Conservation (phyloP, 2,888 invertebrate species). For the Clanis bilineata region DNA sequence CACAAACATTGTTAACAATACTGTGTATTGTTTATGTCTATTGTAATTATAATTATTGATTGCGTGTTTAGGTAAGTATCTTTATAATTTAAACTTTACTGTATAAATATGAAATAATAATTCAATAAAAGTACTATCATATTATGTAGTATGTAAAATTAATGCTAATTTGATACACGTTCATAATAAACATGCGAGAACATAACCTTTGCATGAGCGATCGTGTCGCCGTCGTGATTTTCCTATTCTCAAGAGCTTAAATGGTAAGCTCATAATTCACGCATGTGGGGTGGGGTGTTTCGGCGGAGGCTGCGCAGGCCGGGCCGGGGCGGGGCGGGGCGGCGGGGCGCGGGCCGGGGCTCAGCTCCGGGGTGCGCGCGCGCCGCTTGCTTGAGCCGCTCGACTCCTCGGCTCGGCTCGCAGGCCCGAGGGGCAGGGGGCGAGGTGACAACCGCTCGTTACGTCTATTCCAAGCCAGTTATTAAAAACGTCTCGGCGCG, state of each 20-base stretch:
- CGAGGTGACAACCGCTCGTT: conserved; percentile 82
- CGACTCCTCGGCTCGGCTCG: conserved; percentile 40
- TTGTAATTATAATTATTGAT: background rate
- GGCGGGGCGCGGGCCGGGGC: conserved; percentile 60
- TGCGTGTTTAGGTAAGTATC: too few species aligned
- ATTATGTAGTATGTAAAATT: background rate
- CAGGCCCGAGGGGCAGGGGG: conserved; percentile 60
- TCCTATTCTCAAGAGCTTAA: conserved; percentile 49
- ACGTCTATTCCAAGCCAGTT: conserved; percentile 82
- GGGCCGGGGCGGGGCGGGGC: conserved; percentile 53
- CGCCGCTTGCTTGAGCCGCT: too few species aligned
- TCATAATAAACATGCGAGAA: conserved; percentile 35
- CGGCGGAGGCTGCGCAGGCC: conserved; percentile 66
- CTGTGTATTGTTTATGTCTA: background rate
- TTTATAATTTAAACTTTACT: too few species aligned
- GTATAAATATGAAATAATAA: conserved; percentile 18
- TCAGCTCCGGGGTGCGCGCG: conserved; percentile 57
- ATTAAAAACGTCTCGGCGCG: conserved; percentile 83
- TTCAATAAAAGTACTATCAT: conserved; percentile 27
- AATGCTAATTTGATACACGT: background rate
- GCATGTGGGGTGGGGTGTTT: conserved; percentile 53
- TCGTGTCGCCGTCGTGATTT: conserved; percentile 49
- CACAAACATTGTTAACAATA: conserved; percentile 16
- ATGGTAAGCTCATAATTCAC: conserved; percentile 73
- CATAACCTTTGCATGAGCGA: conserved; percentile 51